Percentiles rank a stretch among this genome's conserved stretches.
These are phyloP conservation scores for Uloborus plumipes DNA, from an alignment of 2,888 invertebrate species.

Conservation along the genomic window DNA sequence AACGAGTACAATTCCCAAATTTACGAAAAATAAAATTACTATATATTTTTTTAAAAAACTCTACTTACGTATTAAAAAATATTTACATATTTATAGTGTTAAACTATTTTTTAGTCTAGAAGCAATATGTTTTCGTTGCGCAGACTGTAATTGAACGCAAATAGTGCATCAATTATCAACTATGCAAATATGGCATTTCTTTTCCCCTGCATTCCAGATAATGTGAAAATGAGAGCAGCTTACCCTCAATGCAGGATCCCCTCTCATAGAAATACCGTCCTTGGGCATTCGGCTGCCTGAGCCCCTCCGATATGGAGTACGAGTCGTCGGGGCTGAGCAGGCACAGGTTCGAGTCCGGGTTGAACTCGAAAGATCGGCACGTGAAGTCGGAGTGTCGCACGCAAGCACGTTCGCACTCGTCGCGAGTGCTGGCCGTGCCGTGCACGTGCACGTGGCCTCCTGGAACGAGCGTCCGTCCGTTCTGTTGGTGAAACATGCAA, in stretches of 20 bases:
- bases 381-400: slow-evolving; percentile 58
- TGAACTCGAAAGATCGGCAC: slow-evolving; percentile 61
- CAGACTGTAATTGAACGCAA: too few relatives aligned
- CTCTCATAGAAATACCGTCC: slow-evolving; percentile 59
- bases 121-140: too few relatives aligned
- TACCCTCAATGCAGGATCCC: slow-evolving; percentile 65
- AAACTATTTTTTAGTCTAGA: too few relatives aligned
- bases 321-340: slow-evolving; percentile 63
- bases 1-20: too few relatives aligned
- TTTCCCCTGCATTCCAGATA: too few relatives aligned
- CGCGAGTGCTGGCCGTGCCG: slow-evolving; percentile 33
- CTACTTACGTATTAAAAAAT: too few relatives aligned
- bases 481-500: slow-evolving; percentile 60
- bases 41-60: too few relatives aligned
- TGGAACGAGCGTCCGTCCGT: slow-evolving; percentile 36
- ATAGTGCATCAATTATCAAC: too few relatives aligned
- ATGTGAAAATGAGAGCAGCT: slow-evolving; percentile 11
- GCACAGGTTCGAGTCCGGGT: slow-evolving; percentile 46
- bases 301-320: slow-evolving; percentile 47
- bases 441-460: slow-evolving; percentile 57
- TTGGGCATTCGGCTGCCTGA: slow-evolving; percentile 20
- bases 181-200: too few relatives aligned
- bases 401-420: slow-evolving; percentile 55
- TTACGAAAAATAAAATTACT: too few relatives aligned
- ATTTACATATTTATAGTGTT: too few relatives aligned